A percentile compares a stretch with the other conserved stretches of the same genome.
These are phyloP conservation scores for Sabellastarte sp. DNA, from an alignment of 2,888 invertebrate genomes.

Conservation along the genomic window DNA sequence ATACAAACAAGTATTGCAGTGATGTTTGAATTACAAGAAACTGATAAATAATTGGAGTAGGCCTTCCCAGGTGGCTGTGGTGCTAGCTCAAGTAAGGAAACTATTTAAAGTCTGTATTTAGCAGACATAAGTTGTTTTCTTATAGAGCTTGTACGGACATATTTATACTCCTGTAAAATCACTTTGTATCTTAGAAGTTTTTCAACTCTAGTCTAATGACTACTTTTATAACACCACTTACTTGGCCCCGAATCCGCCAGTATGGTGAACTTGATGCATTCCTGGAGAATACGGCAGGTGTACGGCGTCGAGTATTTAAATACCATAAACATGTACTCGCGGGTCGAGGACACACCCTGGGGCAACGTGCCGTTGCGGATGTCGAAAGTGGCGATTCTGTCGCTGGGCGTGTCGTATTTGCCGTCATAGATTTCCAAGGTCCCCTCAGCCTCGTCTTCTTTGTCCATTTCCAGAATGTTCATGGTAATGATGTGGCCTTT, in stretches of 20 bases:
- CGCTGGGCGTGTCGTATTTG: constrained; percentile 7
- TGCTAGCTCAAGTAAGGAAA: too few species aligned
- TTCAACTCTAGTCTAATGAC: too few species aligned
- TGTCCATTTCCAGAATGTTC: constrained; percentile 78
- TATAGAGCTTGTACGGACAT: too few species aligned
- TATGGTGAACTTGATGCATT: constrained; percentile 74
- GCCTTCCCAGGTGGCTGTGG: too few species aligned
- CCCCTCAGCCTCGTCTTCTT: constrained; percentile 67
- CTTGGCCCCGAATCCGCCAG: constrained; percentile 73
- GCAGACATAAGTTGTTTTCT: too few species aligned
- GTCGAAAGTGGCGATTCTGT: constrained; percentile 32
- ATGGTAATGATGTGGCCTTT: constrained; percentile 78
- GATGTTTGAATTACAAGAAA: too few species aligned
- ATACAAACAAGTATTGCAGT: too few species aligned
- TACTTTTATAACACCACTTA: constrained; percentile 60
- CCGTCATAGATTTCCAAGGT: constrained; percentile 45
- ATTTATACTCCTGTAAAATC: too few species aligned
- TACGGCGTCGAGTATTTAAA: constrained; percentile 63
- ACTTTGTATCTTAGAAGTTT: too few species aligned
- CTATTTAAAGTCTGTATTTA: too few species aligned
- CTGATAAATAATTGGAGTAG: too few species aligned
- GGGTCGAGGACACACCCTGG: constrained; percentile 77
- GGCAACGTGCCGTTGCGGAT: constrained; percentile 84
- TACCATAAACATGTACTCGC: constrained; percentile 76
- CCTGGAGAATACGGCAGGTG: constrained; percentile 69